phyloP scores from a whole-genome alignment of 2,797 vertebrate genomes.

The Cheirogaleus major region DNA sequence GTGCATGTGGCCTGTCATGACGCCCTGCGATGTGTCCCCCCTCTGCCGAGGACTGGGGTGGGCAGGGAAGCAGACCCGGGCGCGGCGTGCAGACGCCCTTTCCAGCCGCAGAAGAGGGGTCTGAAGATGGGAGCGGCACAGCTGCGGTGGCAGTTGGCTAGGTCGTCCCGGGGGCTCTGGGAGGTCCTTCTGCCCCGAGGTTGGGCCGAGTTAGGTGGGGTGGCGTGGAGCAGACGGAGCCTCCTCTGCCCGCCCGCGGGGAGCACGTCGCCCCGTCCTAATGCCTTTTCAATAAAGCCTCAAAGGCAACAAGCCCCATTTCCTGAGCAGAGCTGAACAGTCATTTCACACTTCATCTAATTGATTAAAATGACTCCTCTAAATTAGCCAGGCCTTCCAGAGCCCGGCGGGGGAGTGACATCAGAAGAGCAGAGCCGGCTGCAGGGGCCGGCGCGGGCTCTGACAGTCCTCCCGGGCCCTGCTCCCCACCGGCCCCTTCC shows the following conservation, averaged over 20 bases:
- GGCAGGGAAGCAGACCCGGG: not conserved
- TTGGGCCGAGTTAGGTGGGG: fast-evolving
- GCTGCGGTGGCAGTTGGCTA: not conserved
- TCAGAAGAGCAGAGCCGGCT: not conserved
- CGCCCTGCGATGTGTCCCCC: fast-evolving
- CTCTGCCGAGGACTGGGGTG: not conserved
- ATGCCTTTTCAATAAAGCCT: slow-evolving; percentile 36
- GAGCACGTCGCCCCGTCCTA: not conserved
- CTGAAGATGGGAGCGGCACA: not conserved
- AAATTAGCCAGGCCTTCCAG: slow-evolving; percentile 33
- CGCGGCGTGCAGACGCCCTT: not conserved
- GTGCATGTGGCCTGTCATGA: fast-evolving
- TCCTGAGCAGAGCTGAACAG: slow-evolving; percentile 22
- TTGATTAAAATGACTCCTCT: slow-evolving; percentile 52
- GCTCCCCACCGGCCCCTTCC: not conserved
- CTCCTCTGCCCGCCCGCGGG: not conserved
- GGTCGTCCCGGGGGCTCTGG: fast-evolving
- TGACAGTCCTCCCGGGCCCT: not conserved
- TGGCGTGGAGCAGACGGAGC: fast-evolving
- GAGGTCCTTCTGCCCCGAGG: not conserved
- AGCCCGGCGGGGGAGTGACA: fast-evolving
- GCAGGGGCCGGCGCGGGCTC: fast-evolving
- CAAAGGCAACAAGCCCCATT: not conserved
- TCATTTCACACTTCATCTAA: slow-evolving; percentile 65
- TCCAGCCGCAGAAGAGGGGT: fast-evolving